These are phyloP conservation scores for Piscicola geometra DNA, from an alignment of 2,888 invertebrate genomes.

Conservation along the genomic window DNA sequence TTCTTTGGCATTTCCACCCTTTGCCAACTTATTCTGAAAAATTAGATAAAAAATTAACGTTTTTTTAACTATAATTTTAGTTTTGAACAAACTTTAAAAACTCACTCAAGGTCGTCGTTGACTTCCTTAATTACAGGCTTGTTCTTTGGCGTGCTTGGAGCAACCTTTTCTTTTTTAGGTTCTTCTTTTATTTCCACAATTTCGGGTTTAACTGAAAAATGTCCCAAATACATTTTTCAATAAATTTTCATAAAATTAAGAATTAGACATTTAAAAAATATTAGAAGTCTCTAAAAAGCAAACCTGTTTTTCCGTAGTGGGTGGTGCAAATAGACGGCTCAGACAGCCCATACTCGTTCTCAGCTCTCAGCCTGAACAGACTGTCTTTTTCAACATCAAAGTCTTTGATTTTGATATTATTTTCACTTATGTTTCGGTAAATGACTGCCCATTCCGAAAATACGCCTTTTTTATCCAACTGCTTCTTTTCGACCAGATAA, in stretches of 20 bases:
- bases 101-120: conserved; percentile 62
- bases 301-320: conserved; percentile 39
- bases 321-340: conserved; percentile 88
- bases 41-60: background rate
- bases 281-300: background rate
- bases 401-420: conserved; percentile 47
- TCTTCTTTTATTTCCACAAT: conserved; percentile 29
- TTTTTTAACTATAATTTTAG: background rate
- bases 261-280: background rate
- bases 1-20: conserved; percentile 78
- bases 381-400: conserved; percentile 89
- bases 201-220: conserved; percentile 16
- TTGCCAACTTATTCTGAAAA: conserved; percentile 74
- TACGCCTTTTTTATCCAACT: conserved; percentile 70
- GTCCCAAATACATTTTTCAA: background rate
- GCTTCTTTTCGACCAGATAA: conserved; percentile 59
- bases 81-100: conserved; percentile 12
- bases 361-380: conserved; percentile 87
- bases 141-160: conserved; percentile 41
- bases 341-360: conserved; percentile 91
- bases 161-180: conserved; percentile 38
- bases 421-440: conserved; percentile 46
- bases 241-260: no score
- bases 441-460: conserved; percentile 78
- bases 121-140: conserved; percentile 42